phyloP scores from a whole-genome alignment of 2,113 vertebrate species.

The Ceuthmochares aereus region DNA sequence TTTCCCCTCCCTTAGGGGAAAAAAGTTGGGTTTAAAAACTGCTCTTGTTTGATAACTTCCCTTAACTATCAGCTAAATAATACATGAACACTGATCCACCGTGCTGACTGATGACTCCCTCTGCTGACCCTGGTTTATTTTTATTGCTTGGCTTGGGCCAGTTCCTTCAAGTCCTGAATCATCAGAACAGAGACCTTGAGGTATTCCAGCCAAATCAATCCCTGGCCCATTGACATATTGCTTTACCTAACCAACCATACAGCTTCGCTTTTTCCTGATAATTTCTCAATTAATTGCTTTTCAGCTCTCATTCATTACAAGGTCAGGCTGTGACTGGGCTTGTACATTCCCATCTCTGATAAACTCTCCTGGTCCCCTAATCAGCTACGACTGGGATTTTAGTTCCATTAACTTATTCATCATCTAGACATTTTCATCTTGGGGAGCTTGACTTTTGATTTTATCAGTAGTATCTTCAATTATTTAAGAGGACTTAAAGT shows the following conservation, averaged over 20 bases:
- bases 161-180: slow-evolving; percentile 77
- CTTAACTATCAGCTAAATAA: slow-evolving; percentile 65
- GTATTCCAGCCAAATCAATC: slow-evolving; percentile 85
- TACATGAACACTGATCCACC: slow-evolving; percentile 29
- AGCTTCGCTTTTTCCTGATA: slow-evolving; percentile 81
- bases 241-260: slow-evolving; percentile 88
- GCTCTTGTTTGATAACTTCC: slow-evolving; percentile 26
- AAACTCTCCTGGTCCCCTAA: slow-evolving; percentile 66
- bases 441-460: slow-evolving; percentile 72
- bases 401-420: slow-evolving; percentile 82
- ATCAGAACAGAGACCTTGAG: slow-evolving; percentile 85
- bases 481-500: slow-evolving; percentile 69
- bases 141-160: slow-evolving; percentile 64
- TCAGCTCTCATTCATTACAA: slow-evolving; percentile 87
- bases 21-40: slow-evolving; percentile 20
- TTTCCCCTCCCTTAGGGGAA: not conserved
- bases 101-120: slow-evolving; percentile 55
- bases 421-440: slow-evolving; percentile 70
- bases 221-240: slow-evolving; percentile 85
- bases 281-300: slow-evolving; percentile 91
- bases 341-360: slow-evolving; percentile 64
- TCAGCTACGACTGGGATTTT: slow-evolving; percentile 71
- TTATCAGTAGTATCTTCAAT: slow-evolving; percentile 71
- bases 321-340: slow-evolving; percentile 81
- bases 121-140: slow-evolving; percentile 64